A percentile compares a stretch with the other conserved stretches of the same genome.
Evolutionary conservation across 2,797 vertebrate genomes (phyloP).

Genomic region (Lepilemur ruficaudatus): DNA sequence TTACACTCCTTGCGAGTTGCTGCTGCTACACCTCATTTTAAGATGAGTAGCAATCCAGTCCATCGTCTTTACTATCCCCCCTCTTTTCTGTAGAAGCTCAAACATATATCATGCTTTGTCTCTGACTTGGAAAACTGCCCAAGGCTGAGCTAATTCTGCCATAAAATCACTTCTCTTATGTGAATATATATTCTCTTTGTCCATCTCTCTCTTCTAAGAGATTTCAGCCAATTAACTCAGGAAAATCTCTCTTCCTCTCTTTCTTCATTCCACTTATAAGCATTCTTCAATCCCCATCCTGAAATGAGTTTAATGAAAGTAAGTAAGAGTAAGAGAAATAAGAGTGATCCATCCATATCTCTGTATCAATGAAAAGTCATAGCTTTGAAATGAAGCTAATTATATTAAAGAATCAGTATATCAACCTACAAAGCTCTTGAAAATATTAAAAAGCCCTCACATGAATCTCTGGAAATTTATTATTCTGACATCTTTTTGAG

Average conservation of each 20-base stretch:
- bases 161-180: background rate
- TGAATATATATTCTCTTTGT: background rate
- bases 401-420: conserved; percentile 9
- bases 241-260: background rate
- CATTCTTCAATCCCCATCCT: background rate
- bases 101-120: background rate
- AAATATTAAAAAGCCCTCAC: background rate
- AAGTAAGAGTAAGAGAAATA: background rate
- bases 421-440: background rate
- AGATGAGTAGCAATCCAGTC: background rate
- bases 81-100: background rate
- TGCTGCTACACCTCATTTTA: background rate
- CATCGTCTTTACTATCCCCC: background rate
- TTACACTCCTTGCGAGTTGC: background rate
- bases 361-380: background rate
- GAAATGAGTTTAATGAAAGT: background rate
- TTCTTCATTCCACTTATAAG: background rate
- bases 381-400: conserved; percentile 24
- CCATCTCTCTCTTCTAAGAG: background rate
- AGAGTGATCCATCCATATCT: background rate
- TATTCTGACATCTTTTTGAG: background rate
- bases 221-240: background rate
- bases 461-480: conserved; percentile 4
- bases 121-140: background rate
- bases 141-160: background rate